Evolutionary conservation across 2,797 vertebrate genomes (phyloP), one percentile per base, ranked within the genome.

Genomic region (Sitta carolinensis): DNA sequence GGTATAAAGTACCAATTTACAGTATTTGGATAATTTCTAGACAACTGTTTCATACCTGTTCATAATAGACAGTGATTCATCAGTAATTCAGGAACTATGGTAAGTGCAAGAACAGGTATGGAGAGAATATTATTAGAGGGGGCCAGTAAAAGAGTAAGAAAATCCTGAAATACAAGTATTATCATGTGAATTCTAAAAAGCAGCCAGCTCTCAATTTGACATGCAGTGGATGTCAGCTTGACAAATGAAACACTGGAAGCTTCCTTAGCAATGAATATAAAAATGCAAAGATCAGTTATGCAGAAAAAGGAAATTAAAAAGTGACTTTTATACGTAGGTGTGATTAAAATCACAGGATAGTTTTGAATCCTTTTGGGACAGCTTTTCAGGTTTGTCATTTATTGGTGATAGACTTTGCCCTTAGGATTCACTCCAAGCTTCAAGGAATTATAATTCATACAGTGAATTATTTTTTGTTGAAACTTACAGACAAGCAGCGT

Each of bases 251-350:
- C 81, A 92, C 38, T 63, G 59, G 89, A 77, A 85, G 54, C 90
- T 96, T 94, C 86, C 87, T 95, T 72, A 94, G 93, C 63, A 82
- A 63, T 66, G 89, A 95, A 74, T 76, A 91, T 84, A 81, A 90
- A 96, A 97, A 93, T 63, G 64, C 8, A 2, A 91, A 93, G 85
- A 93, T 89, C 87, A 79, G 85, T 96, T 97, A 68, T 91, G 74
- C 89, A 90, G 92, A 94, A 80, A 88, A 83, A 92, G 90, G 55
- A 90, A 95, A 95, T 96, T 93, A 92, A 95, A 96, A 93, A 95
- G 77, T 90, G 78, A 84, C 36, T 95, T 95, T 79, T 88, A 38
- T 86, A 58, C 58, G 13, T 26, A 79, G 80, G 66, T 95, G 66
- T 95, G 78, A 95, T 96, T 96, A 93, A 95, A 96, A 89, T 64